Evolutionary conservation across 2,113 vertebrate genomes (phyloP).

Genomic region (Macrotus californicus): DNA sequence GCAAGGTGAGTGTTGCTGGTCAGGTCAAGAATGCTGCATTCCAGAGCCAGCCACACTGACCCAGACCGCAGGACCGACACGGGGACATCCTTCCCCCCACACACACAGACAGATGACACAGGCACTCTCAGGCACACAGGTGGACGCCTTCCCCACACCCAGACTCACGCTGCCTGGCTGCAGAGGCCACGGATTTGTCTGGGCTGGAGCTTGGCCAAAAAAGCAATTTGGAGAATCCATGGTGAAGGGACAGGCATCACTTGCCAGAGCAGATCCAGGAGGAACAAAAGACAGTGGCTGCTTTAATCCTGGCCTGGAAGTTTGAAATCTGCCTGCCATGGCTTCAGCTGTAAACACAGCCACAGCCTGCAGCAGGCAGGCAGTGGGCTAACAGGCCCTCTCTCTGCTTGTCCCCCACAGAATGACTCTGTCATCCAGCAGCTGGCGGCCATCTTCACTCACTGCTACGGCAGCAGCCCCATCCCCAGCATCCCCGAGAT

Average conservation of each 20-base stretch:
- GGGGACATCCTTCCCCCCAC: too few relatives aligned
- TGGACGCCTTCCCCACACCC: neutral
- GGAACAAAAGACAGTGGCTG: neutral
- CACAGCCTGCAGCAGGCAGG: fast-evolving
- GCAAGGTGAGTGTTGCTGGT: slow-evolving; percentile 83
- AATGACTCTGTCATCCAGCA: slow-evolving; percentile 92
- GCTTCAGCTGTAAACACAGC: neutral
- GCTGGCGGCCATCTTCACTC: slow-evolving; percentile 90
- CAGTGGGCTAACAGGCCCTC: neutral
- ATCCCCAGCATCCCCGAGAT: slow-evolving; percentile 89
- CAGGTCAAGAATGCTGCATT: neutral
- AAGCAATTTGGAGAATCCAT: neutral
- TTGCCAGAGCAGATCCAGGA: neutral
- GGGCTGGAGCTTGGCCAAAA: neutral
- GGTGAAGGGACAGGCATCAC: neutral
- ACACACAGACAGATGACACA: neutral
- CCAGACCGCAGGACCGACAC: fast-evolving
- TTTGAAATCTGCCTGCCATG: neutral
- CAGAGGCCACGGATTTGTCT: neutral
- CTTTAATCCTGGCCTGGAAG: neutral
- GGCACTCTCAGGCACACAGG: neutral
- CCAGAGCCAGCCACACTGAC: neutral
- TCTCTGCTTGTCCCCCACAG: slow-evolving; percentile 74
- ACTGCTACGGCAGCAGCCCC: slow-evolving; percentile 92
- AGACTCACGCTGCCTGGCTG: neutral